Conservation (phyloP, 1,140 invertebrate species). For the Goniozus legneri region DNA sequence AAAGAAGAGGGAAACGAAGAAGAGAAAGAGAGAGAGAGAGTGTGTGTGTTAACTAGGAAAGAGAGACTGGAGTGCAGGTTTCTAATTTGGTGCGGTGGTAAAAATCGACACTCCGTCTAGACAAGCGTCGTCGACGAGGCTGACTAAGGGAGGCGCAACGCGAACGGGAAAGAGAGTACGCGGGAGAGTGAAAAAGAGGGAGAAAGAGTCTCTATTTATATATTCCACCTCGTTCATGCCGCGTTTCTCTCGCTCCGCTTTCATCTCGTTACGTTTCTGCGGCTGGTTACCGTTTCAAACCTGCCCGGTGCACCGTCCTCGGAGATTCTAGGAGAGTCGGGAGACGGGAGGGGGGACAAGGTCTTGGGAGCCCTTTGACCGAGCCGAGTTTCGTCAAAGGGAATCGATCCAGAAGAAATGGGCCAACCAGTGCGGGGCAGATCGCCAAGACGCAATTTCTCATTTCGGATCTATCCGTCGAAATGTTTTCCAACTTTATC, state of each 20-base stretch:
- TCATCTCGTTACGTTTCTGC: slow-evolving; percentile 51
- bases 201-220: slow-evolving; percentile 48
- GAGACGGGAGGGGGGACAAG: too few relatives aligned
- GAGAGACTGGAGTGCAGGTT: slow-evolving; percentile 24
- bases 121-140: slow-evolving; percentile 33
- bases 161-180: slow-evolving; percentile 19
- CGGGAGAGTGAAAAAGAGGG: slow-evolving; percentile 14
- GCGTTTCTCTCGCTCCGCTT: slow-evolving; percentile 44
- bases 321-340: too few relatives aligned
- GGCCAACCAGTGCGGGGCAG: slow-evolving; percentile 18
- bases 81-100: slow-evolving; percentile 52
- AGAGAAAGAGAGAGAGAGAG: slow-evolving; percentile 9
- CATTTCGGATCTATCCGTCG: too few relatives aligned
- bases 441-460: slow-evolving; percentile 12
- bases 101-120: slow-evolving; percentile 56
- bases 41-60: too few relatives aligned
- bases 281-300: slow-evolving; percentile 18
- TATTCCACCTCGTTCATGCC: slow-evolving; percentile 50
- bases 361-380: slow-evolving; percentile 16
- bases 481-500: too few relatives aligned
- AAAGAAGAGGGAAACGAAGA: too few relatives aligned
- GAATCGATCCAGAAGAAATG: slow-evolving; percentile 22
- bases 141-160: slow-evolving; percentile 16
- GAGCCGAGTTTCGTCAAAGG: slow-evolving; percentile 4
- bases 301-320: too few relatives aligned